Evolutionary conservation across 2,797 vertebrate species (phyloP).

Genomic region (Crossoptilon crossoptilon): DNA sequence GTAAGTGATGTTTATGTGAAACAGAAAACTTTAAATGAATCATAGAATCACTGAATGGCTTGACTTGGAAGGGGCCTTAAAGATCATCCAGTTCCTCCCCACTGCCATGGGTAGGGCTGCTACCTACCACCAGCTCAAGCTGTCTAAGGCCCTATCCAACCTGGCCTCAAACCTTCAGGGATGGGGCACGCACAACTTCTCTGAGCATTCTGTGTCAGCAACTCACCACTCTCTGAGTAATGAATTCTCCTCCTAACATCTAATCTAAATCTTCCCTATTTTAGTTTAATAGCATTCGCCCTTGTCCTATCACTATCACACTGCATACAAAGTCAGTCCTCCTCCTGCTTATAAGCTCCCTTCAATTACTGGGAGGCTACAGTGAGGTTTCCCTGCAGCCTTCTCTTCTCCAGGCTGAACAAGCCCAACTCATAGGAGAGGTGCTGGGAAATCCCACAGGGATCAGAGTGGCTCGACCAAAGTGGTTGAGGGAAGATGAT

Average conservation of each 20-base stretch:
- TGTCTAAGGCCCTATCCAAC: background rate
- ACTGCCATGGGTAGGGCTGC: background rate
- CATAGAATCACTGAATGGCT: background rate
- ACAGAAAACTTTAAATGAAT: background rate
- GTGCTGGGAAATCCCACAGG: background rate
- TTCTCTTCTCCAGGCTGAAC: too few relatives aligned
- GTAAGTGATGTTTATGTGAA: background rate
- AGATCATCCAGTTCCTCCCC: background rate
- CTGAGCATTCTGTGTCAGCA: background rate
- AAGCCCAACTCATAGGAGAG: background rate
- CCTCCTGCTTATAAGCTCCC: background rate
- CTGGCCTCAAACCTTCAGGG: background rate
- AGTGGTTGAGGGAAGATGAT: background rate
- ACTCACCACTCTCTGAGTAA: background rate
- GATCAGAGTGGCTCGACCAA: background rate
- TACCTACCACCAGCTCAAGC: background rate
- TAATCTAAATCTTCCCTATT: background rate
- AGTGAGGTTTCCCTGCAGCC: too few relatives aligned
- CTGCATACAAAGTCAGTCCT: background rate
- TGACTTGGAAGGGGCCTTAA: background rate
- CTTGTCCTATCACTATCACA: background rate
- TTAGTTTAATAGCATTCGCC: background rate
- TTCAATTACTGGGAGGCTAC: too few relatives aligned
- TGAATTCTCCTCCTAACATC: background rate
- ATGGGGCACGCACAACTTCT: background rate